Conservation (phyloP, 2,888 invertebrate species). For the Macroteleia sp. region DNA sequence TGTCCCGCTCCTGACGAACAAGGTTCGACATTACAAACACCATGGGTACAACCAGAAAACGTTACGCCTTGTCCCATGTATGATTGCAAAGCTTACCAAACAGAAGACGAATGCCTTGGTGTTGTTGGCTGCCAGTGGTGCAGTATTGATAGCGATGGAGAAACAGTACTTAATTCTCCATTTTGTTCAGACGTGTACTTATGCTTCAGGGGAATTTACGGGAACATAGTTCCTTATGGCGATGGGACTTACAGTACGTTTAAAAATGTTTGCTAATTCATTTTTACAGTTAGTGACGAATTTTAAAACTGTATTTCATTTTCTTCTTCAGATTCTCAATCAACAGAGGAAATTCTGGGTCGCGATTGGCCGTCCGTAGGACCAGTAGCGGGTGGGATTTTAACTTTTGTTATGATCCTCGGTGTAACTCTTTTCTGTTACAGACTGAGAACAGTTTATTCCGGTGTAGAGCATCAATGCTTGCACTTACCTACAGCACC, state of each 20-base stretch:
- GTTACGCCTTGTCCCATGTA: conserved; percentile 88
- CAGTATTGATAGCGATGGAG: conserved; percentile 90
- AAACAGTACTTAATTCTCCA: conserved; percentile 87
- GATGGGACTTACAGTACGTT: conserved; percentile 86
- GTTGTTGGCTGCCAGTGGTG: conserved; percentile 97
- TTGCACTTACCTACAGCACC: conserved; percentile 83
- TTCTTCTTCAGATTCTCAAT: conserved; percentile 77
- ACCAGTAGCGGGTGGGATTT: conserved; percentile 93
- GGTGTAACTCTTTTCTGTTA: conserved; percentile 94
- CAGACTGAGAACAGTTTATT: conserved; percentile 86
- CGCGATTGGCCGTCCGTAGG: conserved; percentile 89
- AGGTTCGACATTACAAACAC: conserved; percentile 73
- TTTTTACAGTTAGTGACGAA: too few relatives aligned
- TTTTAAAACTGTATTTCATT: too few relatives aligned
- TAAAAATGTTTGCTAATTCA: too few relatives aligned
- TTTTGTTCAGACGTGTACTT: conserved; percentile 92
- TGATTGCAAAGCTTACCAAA: conserved; percentile 88
- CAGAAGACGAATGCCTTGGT: conserved; percentile 87
- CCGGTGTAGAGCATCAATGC: conserved; percentile 85
- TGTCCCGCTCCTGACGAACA: conserved; percentile 79
- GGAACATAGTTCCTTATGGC: conserved; percentile 92
- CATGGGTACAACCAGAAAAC: conserved; percentile 84
- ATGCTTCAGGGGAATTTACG: conserved; percentile 94
- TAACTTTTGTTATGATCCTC: conserved; percentile 91
- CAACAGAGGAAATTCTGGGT: conserved; percentile 76